Base-by-base conservation (phyloP, 64 coral and sea anemone genomes). In the Pachyseris speciosa region DNA sequence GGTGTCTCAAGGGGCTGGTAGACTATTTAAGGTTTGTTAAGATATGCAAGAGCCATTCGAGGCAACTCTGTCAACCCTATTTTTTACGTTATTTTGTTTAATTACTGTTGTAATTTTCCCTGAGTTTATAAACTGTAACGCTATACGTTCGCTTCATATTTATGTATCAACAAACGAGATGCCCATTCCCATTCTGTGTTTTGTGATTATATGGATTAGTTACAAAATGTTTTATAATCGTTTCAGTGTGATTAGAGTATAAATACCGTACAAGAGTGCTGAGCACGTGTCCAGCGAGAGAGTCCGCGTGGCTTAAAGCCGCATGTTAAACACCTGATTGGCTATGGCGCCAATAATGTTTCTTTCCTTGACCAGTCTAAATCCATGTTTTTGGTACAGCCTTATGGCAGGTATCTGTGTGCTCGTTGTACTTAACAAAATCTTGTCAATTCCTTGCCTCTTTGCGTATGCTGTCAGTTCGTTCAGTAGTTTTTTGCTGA, bases 171-270 rank as follows among this genome's bases (percentile, higher is more conserved):
- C n/a, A n/a, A n/a, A n/a, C n/a, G n/a, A n/a, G n/a, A n/a, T n/a
- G n/a, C n/a, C n/a, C n/a, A n/a, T n/a, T n/a, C n/a, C n/a, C n/a
- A 55, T 70, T 39, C 67, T 70, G 67, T 47, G 71, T 74, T 74
- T 47, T 74, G 71, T 28, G 71, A 74, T 45, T 45, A 77, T 52
- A 53, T 77, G 36, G 48, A 77, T 77, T 77, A 52, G 74, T 77
- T 77, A 77, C 74, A 78, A 78, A 53, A 78, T 78, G 36, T 78
- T 78, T 78, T 55, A 57, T 77, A 77, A 77, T 77, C 74, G 74
- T 78, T 78, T 78, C 74, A 77, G 74, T 53, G 74, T 53, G 47
- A 77, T 77, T 53, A 77, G 74, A 77, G 24, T 75, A 75, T 49
- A 72, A 72, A 58, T 57, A n/a, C n/a, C n/a, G n/a, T n/a, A n/a